Base-by-base conservation (phyloP, 2,113 vertebrate species). In the Nothocercus julius region DNA sequence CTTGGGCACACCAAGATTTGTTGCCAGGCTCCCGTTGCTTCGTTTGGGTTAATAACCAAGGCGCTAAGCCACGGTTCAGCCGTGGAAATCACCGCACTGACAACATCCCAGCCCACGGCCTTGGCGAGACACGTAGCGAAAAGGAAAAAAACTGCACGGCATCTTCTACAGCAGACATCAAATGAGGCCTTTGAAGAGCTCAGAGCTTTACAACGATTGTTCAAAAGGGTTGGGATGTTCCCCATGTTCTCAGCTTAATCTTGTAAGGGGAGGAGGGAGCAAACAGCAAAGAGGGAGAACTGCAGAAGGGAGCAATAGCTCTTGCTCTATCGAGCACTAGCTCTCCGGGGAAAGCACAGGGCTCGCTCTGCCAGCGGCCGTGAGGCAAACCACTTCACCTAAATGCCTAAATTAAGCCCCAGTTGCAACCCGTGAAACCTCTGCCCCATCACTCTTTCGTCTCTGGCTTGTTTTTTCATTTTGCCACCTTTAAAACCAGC, bases 71-170 rank as follows among this genome's bases (percentile, higher is more conserved):
- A 40, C 8, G 17, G 54, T n/a, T 68, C 30, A 63, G 40, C 11
- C 1, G 34, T 2, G 3, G 45, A 21, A 32, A 8, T 1, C 0
- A 19, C 32, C 13, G 12, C 63, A 20, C 9, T 32, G 36, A 24
- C 53, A 30, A 3, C 64, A 40, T 72, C 47, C 47, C 61, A 38
- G 32, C 62, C 22, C 42, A 13, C 4, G 0, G 21, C 30, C 30
- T 53, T 4, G 0, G 28, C 0, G 0, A 75, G 49, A 64, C 34
- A 62, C 1, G 0, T 13, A 3, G 36, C 54, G 30, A 56, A 45
- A 47, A 9, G 17, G 47, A 44, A 58, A 59, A 66, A 76, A 49
- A 30, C 51, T 38, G 59, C 45, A 27, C 13, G n/a, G 64, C 44
- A 25, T 11, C 27, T 0, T 8, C 61, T 25, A 10, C 53, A 61